Percentiles rank a stretch among this genome's conserved stretches.
These are phyloP conservation scores for Oscheius myriophilus DNA, from an alignment of 2,888 invertebrate genomes.

Conservation along the genomic window DNA sequence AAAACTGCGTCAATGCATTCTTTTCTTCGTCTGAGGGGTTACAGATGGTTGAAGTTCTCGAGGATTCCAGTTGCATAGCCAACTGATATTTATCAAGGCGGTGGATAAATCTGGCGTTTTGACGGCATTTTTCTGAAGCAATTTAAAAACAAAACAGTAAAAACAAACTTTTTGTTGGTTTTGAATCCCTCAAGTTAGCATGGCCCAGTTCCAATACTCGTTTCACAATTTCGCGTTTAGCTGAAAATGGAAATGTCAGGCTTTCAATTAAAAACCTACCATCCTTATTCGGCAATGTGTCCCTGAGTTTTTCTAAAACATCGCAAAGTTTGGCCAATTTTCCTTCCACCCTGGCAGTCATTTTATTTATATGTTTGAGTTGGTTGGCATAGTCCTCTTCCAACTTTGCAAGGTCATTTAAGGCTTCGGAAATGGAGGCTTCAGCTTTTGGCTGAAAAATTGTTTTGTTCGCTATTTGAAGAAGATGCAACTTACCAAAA, in stretches of 20 bases:
- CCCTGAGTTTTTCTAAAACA: conserved; percentile 19
- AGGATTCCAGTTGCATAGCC: conserved; percentile 16
- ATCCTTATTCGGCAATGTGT: conserved; percentile 23
- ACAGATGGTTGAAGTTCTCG: conserved; percentile 11
- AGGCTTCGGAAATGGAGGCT: conserved; percentile 36
- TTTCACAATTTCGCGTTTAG: conserved; percentile 47
- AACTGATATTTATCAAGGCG: conserved; percentile 6
- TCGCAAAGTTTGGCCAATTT: conserved; percentile 21
- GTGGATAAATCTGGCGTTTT: conserved; percentile 1
- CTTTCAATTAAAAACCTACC: too few relatives aligned
- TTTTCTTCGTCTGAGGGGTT: conserved; percentile 38
- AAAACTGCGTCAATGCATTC: conserved; percentile 34
- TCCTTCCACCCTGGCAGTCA: conserved; percentile 3
- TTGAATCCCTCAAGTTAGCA: conserved; percentile 45
- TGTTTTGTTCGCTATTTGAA: background rate
- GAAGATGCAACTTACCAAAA: background rate
- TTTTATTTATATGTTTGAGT: conserved; percentile 9
- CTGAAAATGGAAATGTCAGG: too few relatives aligned
- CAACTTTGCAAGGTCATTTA: conserved; percentile 33
- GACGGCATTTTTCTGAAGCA: conserved; percentile 18
- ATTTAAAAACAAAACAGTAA: background rate
- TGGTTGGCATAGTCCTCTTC: conserved; percentile 39
- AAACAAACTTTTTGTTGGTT: conserved; percentile 50
- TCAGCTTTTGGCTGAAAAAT: conserved; percentile 36
- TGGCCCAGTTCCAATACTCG: conserved; percentile 55